phyloP scores from a whole-genome alignment of 2,797 vertebrate genomes.

The Oryzias sinensis region DNA sequence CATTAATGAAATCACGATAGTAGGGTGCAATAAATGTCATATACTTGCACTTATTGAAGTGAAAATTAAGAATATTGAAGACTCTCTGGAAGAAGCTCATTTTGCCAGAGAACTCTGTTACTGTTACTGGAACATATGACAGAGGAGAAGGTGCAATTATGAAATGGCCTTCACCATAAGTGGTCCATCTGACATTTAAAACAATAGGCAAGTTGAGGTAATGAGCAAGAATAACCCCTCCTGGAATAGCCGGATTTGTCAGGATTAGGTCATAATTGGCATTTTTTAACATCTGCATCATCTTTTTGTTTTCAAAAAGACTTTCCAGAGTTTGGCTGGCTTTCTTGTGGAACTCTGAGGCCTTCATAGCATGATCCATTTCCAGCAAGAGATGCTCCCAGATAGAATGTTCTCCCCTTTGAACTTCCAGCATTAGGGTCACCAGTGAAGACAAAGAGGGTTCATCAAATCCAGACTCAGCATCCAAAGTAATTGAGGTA shows the following conservation, averaged over 20 bases:
- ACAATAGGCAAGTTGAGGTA: constrained; percentile 50
- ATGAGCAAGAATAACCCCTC: constrained; percentile 39
- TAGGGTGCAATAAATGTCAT: background rate
- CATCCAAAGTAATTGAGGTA: constrained; percentile 40
- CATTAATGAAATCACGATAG: constrained; percentile 23
- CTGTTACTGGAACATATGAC: constrained; percentile 46
- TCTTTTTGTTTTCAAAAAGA: constrained; percentile 41
- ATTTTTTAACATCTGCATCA: constrained; percentile 28
- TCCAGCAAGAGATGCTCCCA: too few relatives aligned
- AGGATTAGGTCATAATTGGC: constrained; percentile 55
- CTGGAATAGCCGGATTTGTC: constrained; percentile 38
- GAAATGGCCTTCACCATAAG: constrained; percentile 48
- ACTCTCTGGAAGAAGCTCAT: constrained; percentile 54
- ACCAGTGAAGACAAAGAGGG: too few relatives aligned
- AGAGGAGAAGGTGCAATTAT: constrained; percentile 53
- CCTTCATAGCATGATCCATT: too few relatives aligned
- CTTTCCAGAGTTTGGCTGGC: constrained; percentile 8
- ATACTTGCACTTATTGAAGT: too few relatives aligned
- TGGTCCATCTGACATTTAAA: constrained; percentile 55
- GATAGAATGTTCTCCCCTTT: too few relatives aligned
- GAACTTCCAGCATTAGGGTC: too few relatives aligned
- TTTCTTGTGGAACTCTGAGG: too few relatives aligned
- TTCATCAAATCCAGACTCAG: background rate
- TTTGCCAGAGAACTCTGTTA: constrained; percentile 38
- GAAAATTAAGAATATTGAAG: constrained; percentile 40